Conservation (phyloP, 2,113 vertebrate species). For the Muntiacus reevesi region DNA sequence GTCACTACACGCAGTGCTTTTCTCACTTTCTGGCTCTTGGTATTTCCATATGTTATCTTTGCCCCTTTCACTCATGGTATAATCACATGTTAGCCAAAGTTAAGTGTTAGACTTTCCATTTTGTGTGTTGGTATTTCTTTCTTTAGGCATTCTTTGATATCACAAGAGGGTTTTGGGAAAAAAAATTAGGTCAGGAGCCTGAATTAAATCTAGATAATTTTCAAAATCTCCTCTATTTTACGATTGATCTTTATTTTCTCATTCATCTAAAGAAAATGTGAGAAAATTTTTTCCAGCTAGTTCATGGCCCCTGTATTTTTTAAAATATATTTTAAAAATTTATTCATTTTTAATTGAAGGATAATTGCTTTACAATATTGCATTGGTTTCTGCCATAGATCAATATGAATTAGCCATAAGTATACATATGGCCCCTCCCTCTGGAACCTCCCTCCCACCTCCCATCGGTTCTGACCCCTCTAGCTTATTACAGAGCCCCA, state of each 20-base stretch:
- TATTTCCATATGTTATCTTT: neutral
- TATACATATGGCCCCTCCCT: neutral
- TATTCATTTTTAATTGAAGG: neutral
- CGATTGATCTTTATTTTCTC: conserved; percentile 27
- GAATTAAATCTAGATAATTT: conserved; percentile 33
- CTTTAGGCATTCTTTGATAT: conserved; percentile 31
- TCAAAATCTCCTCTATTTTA: neutral
- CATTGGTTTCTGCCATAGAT: neutral
- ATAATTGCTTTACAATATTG: neutral
- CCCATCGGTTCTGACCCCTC: neutral
- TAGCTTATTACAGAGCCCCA: neutral
- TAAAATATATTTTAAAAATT: neutral
- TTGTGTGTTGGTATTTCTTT: neutral
- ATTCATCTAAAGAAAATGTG: neutral
- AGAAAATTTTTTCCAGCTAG: neutral
- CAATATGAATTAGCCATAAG: neutral
- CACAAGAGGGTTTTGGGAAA: neutral
- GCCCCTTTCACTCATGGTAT: neutral
- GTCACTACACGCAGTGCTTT: neutral
- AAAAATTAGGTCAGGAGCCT: neutral
- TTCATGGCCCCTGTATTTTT: neutral
- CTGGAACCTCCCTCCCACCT: neutral
- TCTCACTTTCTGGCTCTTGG: neutral
- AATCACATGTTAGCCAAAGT: neutral
- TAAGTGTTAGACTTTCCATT: neutral